Evolutionary conservation across 2,888 invertebrate species (phyloP), one percentile per base, ranked within the genome.

Genomic region (Tetropium fuscum): DNA sequence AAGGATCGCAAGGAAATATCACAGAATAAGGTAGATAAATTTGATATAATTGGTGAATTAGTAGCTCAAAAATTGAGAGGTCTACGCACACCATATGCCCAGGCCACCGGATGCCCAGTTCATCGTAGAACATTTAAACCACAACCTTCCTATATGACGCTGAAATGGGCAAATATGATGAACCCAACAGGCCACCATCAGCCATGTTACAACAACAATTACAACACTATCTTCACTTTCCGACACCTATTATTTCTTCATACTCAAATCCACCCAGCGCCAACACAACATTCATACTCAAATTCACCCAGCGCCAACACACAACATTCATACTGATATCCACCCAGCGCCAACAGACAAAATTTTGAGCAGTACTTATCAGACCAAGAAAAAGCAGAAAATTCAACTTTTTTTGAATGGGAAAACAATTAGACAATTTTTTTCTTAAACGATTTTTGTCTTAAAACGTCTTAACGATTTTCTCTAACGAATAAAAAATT

Each of bases 41-140:
- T 51, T 40, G 40, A 51, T 27, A 51, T 51, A 25, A 38, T 40
- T 22, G 51, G 40, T 40, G 51, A 40, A 40, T 16, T 51, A 20
- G 51, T 51, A 38, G 51, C 51, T 51, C 36, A 34, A 51, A 51
- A 51, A 40, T 36, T 38, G 27, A 45, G 40, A 38, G 40, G 40
- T 18, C 51, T 40, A 38, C 40, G n/a, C n/a, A n/a, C n/a, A n/a
- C n/a, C 51, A 19, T 51, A 51, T 51, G 51, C 51, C 25, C 51
- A 51, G 36, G 8, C 25, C 8, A 51, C 51, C 8, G 40, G n/a
- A n/a, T n/a, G n/a, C n/a, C n/a, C n/a, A n/a, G n/a, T n/a, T n/a
- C n/a, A n/a, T n/a, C n/a, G n/a, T 51, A 13, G 38, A 45, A 27
- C 45, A 45, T 45, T 45, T 45, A 30, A 45, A 27, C 27, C 13